A percentile compares a stretch with the other conserved stretches of the same genome.
Conservation (phyloP, 2,113 vertebrate species). For the Columba livia region DNA sequence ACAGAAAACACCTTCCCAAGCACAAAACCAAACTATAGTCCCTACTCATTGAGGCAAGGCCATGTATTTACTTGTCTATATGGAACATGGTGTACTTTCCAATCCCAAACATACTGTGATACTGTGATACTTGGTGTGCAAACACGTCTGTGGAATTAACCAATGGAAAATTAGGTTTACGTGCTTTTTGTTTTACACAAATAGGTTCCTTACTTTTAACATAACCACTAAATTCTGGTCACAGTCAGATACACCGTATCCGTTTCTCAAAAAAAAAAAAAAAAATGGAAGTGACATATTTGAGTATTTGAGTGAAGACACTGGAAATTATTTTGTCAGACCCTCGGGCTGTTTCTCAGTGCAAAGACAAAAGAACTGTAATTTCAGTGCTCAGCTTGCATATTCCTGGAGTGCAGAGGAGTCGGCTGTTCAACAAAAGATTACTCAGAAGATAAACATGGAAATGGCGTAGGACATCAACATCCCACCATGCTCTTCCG, state of each 20-base stretch:
- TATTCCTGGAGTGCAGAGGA: background rate
- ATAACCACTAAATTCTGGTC: background rate
- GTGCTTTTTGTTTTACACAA: background rate
- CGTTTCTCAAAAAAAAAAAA: background rate
- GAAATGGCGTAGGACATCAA: background rate
- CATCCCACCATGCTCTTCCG: background rate
- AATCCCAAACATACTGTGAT: no score
- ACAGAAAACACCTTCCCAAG: background rate
- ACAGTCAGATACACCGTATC: background rate
- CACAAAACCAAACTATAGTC: background rate
- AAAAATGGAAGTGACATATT: background rate
- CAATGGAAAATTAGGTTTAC: background rate
- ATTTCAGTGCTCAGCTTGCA: background rate
- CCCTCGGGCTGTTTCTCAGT: background rate
- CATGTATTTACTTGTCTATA: background rate
- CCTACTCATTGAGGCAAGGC: background rate
- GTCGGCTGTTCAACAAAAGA: background rate
- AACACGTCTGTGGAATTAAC: background rate
- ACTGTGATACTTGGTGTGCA: rapidly evolving
- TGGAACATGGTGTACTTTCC: background rate
- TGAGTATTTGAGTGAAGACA: background rate
- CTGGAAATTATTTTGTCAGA: background rate
- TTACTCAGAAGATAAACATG: background rate
- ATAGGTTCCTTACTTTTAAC: background rate
- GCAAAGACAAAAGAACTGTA: slow-evolving; percentile 10